These are phyloP conservation scores for Boleophthalmus pectinirostris DNA, from an alignment of 2,113 vertebrate species.

Conservation along the genomic window DNA sequence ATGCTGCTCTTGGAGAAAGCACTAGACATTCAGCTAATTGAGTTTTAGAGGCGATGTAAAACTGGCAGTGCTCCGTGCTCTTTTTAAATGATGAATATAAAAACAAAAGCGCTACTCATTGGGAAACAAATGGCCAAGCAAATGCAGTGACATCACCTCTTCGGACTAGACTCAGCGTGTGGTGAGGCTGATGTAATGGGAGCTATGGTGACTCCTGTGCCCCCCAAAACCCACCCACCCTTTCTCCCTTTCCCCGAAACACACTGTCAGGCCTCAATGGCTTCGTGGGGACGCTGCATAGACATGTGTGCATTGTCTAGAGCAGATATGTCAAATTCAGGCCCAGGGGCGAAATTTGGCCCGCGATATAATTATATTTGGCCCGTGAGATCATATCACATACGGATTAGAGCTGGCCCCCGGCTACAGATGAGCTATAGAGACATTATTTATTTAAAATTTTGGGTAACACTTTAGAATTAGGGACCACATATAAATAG, in stretches of 20 bases:
- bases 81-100: constrained; percentile 67
- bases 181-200: constrained; percentile 67
- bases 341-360: too few relatives aligned
- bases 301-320: background rate
- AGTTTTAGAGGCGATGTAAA: constrained; percentile 65
- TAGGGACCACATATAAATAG: too few relatives aligned
- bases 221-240: constrained; percentile 12
- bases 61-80: constrained; percentile 60
- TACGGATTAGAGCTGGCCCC: too few relatives aligned
- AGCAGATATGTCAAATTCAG: too few relatives aligned
- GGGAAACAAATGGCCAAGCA: constrained; percentile 59
- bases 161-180: constrained; percentile 36
- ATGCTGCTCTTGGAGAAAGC: background rate
- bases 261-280: background rate
- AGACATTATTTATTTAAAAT: too few relatives aligned
- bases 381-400: too few relatives aligned
- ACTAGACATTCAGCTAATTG: constrained; percentile 60
- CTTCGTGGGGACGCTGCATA: background rate
- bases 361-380: too few relatives aligned
- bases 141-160: constrained; percentile 54
- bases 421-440: too few relatives aligned
- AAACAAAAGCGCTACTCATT: constrained; percentile 72
- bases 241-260: background rate
- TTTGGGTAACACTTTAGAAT: too few relatives aligned
- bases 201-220: constrained; percentile 50